These are phyloP conservation scores for Muscicapa comitata DNA, from an alignment of 2,797 vertebrate species.

Conservation along the genomic window DNA sequence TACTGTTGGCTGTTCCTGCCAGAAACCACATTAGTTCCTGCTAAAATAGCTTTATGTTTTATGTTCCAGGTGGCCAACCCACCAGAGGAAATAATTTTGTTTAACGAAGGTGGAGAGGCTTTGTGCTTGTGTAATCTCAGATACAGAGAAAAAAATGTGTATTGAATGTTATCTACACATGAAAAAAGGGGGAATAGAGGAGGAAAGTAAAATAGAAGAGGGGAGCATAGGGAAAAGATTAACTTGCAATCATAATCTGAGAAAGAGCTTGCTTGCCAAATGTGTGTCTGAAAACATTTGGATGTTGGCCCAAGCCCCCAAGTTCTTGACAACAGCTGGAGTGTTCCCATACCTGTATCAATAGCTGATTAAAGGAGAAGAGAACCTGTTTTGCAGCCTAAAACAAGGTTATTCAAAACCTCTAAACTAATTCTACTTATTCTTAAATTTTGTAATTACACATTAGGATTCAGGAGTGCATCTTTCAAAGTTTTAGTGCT, in stretches of 20 bases:
- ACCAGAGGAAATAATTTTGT: neutral
- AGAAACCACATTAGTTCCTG: neutral
- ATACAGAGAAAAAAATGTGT: neutral
- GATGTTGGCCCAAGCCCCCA: neutral
- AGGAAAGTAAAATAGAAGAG: neutral
- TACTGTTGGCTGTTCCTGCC: neutral
- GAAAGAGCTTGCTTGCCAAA: conserved; percentile 17
- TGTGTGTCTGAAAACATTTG: neutral
- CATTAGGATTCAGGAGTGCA: neutral
- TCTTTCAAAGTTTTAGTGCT: neutral
- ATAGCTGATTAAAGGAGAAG: neutral
- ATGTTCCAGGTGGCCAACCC: neutral
- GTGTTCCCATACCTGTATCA: neutral
- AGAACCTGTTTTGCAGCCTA: neutral
- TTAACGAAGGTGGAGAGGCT: conserved; percentile 30
- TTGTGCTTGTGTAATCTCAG: neutral
- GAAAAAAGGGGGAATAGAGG: neutral
- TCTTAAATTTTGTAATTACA: neutral
- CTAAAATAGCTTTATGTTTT: neutral
- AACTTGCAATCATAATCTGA: neutral
- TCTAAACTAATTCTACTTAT: neutral
- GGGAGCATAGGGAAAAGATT: neutral
- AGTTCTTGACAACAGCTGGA: neutral
- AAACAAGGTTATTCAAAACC: neutral
- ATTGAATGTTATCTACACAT: neutral